Conservation (phyloP, 2,113 vertebrate genomes). For the Pygoscelis antarcticus region DNA sequence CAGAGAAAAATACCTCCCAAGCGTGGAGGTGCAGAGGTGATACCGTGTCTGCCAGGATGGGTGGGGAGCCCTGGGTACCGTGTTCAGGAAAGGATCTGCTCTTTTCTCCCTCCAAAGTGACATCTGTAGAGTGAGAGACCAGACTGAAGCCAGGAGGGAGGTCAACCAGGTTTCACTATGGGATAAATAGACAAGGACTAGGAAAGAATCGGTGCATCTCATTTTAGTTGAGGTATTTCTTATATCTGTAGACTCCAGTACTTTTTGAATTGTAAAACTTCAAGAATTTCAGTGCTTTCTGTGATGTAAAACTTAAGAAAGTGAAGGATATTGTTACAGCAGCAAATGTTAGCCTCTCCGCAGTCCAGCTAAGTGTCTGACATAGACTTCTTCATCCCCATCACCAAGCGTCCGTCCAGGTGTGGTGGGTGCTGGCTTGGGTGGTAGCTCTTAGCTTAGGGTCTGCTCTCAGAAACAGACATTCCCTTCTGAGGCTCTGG, state of each 20-base stretch:
- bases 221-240: neutral
- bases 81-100: neutral
- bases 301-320: neutral
- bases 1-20: neutral
- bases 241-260: neutral
- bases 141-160: neutral
- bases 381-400: neutral
- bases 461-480: neutral
- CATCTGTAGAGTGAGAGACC: neutral
- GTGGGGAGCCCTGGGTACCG: neutral
- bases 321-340: neutral
- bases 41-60: rapidly evolving
- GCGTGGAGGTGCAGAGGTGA: neutral
- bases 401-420: neutral
- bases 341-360: neutral
- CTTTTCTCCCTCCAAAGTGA: neutral
- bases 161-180: neutral
- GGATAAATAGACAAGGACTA: neutral
- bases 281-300: neutral
- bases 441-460: neutral
- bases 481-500: neutral
- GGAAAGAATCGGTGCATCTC: neutral
- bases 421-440: neutral
- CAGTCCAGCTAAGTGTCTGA: neutral
- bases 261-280: neutral